Base-by-base conservation (phyloP, 2,888 invertebrate genomes). In the Stenurella melanura region DNA sequence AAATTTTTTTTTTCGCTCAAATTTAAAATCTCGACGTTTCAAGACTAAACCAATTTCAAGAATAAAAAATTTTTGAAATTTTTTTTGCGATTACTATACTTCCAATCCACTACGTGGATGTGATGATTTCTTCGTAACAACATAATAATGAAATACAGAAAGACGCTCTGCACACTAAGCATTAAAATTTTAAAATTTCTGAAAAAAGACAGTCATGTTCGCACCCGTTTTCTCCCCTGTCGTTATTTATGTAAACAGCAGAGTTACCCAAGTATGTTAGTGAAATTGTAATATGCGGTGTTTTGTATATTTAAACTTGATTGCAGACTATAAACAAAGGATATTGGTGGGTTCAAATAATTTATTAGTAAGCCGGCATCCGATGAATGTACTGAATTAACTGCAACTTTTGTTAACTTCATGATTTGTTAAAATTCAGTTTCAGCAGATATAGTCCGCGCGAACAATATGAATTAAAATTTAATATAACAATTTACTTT, bases 401-500 rank as follows among this genome's bases (percentile, higher is more conserved):
- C n/a, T 50, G 50, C n/a, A 50, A 50, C 50, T 50, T 50, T 50
- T 50, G 50, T 50, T 50, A 50, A 42, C 42, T 42, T 42, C 1
- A 50, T 50, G 50, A 50, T 50, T 50, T 50, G n/a, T 50, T 50
- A n/a, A 50, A 50, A 50, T 50, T 50, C n/a, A 6, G 50, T 17
- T 50, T 15, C 15, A n/a, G 50, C n/a, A 50, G n/a, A 50, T 50
- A 6, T 15, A 50, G 50, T 6, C n/a, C n/a, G n/a, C 12, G n/a
- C 50, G 15, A 50, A 50, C n/a, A 15, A 50, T 17, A 50, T 50
- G 50, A 15, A 50, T 50, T 50, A 50, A 50, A 50, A 50, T 50
- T 50, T 50, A 50, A 50, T 50, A n/a, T 50, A 50, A 50, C 50
- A 50, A 50, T 50, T 50, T 50, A 50, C 50, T n/a, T 15, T 42